Evolutionary conservation across 2,113 vertebrate species (phyloP).

Genomic region (Speoplatyrhinus poulsoni): DNA sequence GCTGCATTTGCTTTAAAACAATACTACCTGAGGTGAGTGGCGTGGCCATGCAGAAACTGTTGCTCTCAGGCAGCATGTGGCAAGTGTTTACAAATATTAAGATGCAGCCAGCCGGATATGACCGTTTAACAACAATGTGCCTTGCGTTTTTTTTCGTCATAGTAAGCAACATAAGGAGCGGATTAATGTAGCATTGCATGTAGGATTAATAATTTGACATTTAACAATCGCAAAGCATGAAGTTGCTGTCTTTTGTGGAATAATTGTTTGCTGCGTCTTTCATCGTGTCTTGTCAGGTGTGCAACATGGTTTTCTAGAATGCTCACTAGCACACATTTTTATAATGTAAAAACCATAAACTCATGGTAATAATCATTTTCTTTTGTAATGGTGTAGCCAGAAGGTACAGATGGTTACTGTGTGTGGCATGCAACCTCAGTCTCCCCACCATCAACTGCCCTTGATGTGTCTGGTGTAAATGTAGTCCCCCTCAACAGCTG

Average conservation of each 20-base stretch:
- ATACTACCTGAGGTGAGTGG: conserved; percentile 99
- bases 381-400: conserved; percentile 20
- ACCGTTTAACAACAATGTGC: conserved; percentile 10
- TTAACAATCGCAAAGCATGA: no score
- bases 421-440: conserved; percentile 15
- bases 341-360: background rate
- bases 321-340: background rate
- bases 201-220: no score
- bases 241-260: background rate
- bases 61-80: conserved; percentile 70
- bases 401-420: conserved; percentile 14
- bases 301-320: background rate
- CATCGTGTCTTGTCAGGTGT: background rate
- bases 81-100: conserved; percentile 75
- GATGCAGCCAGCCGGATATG: conserved; percentile 50
- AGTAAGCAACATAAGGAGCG: background rate
- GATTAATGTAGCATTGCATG: no score
- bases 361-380: background rate
- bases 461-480: conserved; percentile 39
- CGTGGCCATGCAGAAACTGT: conserved; percentile 28
- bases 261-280: background rate
- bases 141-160: background rate
- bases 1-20: conserved; percentile 99
- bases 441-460: conserved; percentile 50
- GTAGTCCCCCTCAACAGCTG: conserved; percentile 48